Evolutionary conservation across 1,140 invertebrate genomes (phyloP), one percentile per base, ranked within the genome.

Genomic region (Drosophila sechellia): DNA sequence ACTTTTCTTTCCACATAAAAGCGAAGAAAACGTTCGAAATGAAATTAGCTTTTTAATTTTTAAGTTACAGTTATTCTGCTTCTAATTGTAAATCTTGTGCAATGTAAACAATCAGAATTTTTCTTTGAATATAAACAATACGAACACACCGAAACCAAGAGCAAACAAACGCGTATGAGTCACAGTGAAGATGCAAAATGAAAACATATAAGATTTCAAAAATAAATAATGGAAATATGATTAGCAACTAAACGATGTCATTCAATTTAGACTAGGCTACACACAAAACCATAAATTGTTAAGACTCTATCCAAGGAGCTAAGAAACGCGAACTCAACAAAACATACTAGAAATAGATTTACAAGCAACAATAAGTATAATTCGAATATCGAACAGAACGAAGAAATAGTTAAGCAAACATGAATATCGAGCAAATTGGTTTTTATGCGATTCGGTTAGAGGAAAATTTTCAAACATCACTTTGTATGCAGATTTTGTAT

Each of bases 11-110:
- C 49, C 40, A 40, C 52, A 55, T 42, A 37, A 48, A 63, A 75
- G 61, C 52, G 57, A 75, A 69, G 54, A 77, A 76, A 76, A 55
- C 63, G 74, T 77, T 77, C 60, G 53, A 77, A 59, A 77, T 77
- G 72, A 55, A 76, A 66, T 49, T 40, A 70, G 55, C 56, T 77
- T 70, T 78, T 81, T 79, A 86, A 91, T 91, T 91, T 91, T 91
- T 91, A 91, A 91, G 83, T 91, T 91, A 91, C 90, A 89, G 90
- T 83, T 91, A 91, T 91, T 91, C 86, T 90, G 90, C 90, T 91
- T 91, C 84, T 91, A 87, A 91, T 91, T 91, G 90, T 91, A 91
- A 91, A 91, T 91, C 86, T 90, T 91, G 90, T 91, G 90, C 86
- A 91, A 90, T 91, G 85, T 79, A 89, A 79, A 90, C 79, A 90